Percentiles rank a stretch among this genome's conserved stretches.
Conservation (phyloP, 2,113 vertebrate species). For the Callaeas wilsoni region DNA sequence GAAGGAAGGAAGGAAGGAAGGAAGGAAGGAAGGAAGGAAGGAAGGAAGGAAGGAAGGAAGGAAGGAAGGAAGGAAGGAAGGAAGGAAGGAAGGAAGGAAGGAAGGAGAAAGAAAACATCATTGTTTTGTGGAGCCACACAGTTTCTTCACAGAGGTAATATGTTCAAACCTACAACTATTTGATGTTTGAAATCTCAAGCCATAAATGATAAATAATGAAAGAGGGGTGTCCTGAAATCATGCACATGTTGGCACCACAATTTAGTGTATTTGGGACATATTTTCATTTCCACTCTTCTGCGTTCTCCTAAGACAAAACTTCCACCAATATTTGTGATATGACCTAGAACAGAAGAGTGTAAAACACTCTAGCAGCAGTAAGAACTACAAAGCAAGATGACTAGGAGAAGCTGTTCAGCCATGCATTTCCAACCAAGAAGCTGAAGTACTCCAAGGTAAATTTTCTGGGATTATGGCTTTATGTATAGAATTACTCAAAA, state of each 20-base stretch:
- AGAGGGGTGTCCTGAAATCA: not conserved
- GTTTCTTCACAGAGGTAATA: too few species aligned
- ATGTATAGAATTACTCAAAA: not conserved
- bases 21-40: too few species aligned
- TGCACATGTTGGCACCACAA: not conserved
- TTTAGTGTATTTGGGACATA: not conserved
- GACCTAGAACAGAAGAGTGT: not conserved
- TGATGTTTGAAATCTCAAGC: not conserved
- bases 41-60: too few species aligned
- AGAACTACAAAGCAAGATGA: not conserved
- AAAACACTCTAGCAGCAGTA: not conserved
- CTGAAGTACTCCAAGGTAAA: not conserved
- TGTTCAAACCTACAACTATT: not conserved
- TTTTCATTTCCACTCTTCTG: not conserved
- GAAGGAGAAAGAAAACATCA: too few species aligned
- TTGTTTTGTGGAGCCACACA: too few species aligned
- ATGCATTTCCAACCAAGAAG: not conserved
- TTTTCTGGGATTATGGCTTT: not conserved
- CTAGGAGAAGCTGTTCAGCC: not conserved
- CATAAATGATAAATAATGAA: not conserved
- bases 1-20: too few species aligned
- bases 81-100: too few species aligned
- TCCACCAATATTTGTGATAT: not conserved
- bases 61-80: too few species aligned
- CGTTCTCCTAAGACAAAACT: not conserved